phyloP scores from a whole-genome alignment of 2,797 vertebrate genomes.

The Sebastolobus alascanus region DNA sequence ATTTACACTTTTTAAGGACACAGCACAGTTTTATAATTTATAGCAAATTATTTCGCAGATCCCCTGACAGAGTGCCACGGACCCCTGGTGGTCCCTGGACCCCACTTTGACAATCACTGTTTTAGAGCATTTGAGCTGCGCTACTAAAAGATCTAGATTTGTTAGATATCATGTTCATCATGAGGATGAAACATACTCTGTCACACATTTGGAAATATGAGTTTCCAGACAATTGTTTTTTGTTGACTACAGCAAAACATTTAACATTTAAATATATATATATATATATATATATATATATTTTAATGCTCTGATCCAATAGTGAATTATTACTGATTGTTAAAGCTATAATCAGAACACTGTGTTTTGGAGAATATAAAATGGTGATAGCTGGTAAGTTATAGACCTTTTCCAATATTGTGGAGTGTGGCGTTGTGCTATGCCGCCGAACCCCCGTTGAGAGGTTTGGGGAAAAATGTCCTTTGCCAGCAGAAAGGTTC shows the following conservation, averaged over 20 bases:
- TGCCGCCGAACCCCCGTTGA: neutral
- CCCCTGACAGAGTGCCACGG: too few species aligned
- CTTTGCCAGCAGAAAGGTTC: slow-evolving; percentile 13
- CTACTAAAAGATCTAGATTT: neutral
- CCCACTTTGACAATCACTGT: fast-evolving
- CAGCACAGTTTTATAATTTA: too few species aligned
- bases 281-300: neutral
- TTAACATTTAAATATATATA: neutral
- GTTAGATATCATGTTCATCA: neutral
- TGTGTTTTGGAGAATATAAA: neutral
- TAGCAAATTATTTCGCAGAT: too few species aligned
- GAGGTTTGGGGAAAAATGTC: neutral
- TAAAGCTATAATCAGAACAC: neutral
- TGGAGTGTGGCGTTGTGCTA: neutral
- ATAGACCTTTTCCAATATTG: neutral
- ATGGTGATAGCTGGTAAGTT: neutral
- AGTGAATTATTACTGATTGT: neutral
- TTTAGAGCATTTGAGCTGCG: fast-evolving
- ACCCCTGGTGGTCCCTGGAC: too few species aligned
- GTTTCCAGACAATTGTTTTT: neutral
- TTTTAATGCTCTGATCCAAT: neutral
- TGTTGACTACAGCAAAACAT: neutral
- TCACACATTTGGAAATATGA: neutral
- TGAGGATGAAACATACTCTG: neutral
- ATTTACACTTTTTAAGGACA: too few species aligned